A percentile compares a stretch with the other conserved stretches of the same genome.
Evolutionary conservation across 2,797 vertebrate species (phyloP).

Genomic region (Diplodus puntazzo): DNA sequence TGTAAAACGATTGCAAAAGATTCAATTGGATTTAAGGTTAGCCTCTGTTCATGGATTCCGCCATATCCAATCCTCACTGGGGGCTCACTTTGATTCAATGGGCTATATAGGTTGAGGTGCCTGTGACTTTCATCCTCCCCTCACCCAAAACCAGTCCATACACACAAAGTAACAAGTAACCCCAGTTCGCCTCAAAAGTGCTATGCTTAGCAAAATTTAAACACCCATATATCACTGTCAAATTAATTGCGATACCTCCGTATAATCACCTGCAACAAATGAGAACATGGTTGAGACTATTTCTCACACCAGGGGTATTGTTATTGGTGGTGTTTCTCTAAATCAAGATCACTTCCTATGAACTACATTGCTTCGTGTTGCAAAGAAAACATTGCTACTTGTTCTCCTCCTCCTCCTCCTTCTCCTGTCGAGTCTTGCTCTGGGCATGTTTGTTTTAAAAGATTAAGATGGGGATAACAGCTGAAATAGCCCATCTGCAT

Average conservation of each 20-base stretch:
- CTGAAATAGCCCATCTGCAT: constrained; percentile 12
- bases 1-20: constrained; percentile 67
- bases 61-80: constrained; percentile 61
- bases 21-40: constrained; percentile 73
- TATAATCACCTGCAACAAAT: constrained; percentile 56
- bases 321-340: constrained; percentile 34
- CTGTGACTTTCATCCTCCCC: constrained; percentile 14
- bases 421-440: not conserved
- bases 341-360: constrained; percentile 43
- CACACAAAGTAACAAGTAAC: not conserved
- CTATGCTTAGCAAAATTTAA: constrained; percentile 45
- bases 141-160: not conserved
- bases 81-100: constrained; percentile 52
- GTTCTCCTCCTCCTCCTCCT: no score
- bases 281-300: constrained; percentile 33
- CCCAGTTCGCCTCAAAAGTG: constrained; percentile 31
- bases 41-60: constrained; percentile 62
- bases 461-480: constrained; percentile 7
- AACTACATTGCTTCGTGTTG: not conserved
- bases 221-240: constrained; percentile 42
- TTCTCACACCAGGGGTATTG: constrained; percentile 25
- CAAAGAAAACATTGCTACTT: constrained; percentile 11
- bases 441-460: constrained; percentile 22
- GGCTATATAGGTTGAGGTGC: constrained; percentile 32
- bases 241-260: constrained; percentile 46